Conservation (phyloP, 2,888 invertebrate species). For the Tenthredo distinguenda region DNA sequence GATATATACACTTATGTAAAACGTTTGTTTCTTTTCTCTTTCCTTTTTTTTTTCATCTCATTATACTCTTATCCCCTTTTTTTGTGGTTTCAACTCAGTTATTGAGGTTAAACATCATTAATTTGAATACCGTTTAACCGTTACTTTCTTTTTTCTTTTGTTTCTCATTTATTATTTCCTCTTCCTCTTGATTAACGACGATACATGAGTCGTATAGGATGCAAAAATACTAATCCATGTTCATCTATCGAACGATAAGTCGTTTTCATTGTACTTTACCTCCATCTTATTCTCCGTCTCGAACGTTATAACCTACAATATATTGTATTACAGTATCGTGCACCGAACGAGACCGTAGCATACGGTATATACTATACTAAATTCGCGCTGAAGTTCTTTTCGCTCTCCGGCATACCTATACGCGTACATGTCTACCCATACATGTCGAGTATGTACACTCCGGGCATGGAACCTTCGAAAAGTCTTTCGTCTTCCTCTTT, state of each 20-base stretch:
- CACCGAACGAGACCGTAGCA: neutral
- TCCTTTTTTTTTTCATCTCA: neutral
- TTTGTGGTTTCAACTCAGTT: neutral
- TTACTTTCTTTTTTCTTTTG: neutral
- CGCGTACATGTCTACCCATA: neutral
- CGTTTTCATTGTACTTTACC: neutral
- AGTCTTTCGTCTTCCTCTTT: slow-evolving; percentile 18
- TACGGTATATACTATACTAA: neutral
- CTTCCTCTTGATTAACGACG: neutral
- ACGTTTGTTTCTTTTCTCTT: neutral
- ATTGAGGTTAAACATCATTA: neutral
- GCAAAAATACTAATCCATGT: neutral
- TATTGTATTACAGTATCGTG: neutral
- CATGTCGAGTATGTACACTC: neutral
- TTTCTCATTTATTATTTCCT: neutral
- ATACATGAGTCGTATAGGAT: neutral
- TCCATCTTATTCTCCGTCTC: neutral
- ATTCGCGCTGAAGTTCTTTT: neutral
- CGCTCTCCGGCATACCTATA: neutral
- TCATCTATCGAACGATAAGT: neutral
- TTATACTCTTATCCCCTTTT: neutral
- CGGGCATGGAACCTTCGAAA: neutral
- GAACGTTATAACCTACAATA: neutral
- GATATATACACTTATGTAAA: neutral
- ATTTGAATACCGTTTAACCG: slow-evolving; percentile 2